Evolutionary conservation across 2,888 invertebrate species (phyloP), one percentile per base, ranked within the genome.

Genomic region (Sminthurides aquaticus): DNA sequence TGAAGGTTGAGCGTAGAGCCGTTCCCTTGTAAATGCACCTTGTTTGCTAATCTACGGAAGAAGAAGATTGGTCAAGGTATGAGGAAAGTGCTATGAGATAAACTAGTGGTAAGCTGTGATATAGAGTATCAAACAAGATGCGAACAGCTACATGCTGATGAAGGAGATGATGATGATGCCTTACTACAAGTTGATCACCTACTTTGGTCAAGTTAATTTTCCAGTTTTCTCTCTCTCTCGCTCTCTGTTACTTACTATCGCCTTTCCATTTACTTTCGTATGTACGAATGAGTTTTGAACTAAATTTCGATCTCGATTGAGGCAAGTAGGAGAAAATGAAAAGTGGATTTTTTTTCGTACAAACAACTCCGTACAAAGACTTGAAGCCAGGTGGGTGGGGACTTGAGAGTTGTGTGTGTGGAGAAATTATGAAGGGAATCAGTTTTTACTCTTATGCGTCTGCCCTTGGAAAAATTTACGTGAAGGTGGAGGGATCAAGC

Each of bases 171-270:
- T 52, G 52, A 52, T 52, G 18, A 20, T 8, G 52, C 52, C 5
- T 8, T 52, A 5, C 18, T 57, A 49, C 26, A 59, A 66, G 56
- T 64, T 63, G 67, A 61, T 67, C 67, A 67, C 67, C 67, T 64
- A 67, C 60, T 67, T 66, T 57, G 26, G 20, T 49, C 57, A 49
- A 64, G 52, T 64, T 20, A 64, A 49, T 58, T 64, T 67, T 67
- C 64, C 67, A 62, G 64, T 67, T 67, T 64, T 61, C 55, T 48
- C 63, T 49, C 55, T 24, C 34, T n/a, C n/a, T n/a, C n/a, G n/a
- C n/a, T n/a, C n/a, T n/a, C n/a, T n/a, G n/a, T n/a, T n/a, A n/a
- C n/a, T n/a, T n/a, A n/a, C n/a, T n/a, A n/a, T n/a, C n/a, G n/a
- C n/a, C n/a, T n/a, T n/a, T n/a, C n/a, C n/a, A n/a, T n/a, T n/a